Base-by-base conservation (phyloP, 2,113 vertebrate genomes). In the Nerophis ophidion region DNA sequence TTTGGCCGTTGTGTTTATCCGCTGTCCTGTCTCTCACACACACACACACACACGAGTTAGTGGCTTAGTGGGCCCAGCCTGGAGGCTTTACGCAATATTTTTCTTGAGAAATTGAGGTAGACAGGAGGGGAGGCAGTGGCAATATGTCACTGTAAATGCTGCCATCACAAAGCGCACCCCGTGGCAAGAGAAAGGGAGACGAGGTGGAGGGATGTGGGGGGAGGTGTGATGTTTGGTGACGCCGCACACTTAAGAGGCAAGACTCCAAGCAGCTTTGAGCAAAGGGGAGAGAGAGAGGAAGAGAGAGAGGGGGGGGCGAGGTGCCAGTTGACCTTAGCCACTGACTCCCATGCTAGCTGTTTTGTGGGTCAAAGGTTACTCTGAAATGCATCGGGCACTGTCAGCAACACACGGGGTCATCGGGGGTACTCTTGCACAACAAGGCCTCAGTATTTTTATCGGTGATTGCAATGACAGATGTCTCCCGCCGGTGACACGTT, bases 211-310 rank as follows among this genome's bases (percentile, higher is more conserved):
- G 67, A 59, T 45, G 65, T 68, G 62, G 64, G 44, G 57, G 1
- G 76, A 78, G 66, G 78, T 83, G 82, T 81, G 79, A 84, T 75
- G 81, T 77, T 78, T 4, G 1, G 50, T 69, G 75, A 75, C 50
- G 65, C 72, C 72, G 59, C 66, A 72, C 76, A 81, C 58, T 62
- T 61, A 56, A 56, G 54, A 40, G 36, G 35, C 52, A 44, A 54
- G 67, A 68, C 49, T 62, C 72, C 48, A 65, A 58, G 51, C 38
- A 54, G 60, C 61, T 74, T 45, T 11, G 4, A 40, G 38, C 38
- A 40, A 40, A 40, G 50, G 50, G 13, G 26, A 14, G 51, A 33
- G 17, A 26, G 33, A 2, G 33, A 11, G 15, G 7, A 10, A 50
- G 19, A 17, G 16, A 3, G 49, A 7, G 55, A 64, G 46, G n/a